phyloP scores from a whole-genome alignment of 2,797 vertebrate genomes.

The Rhadinocentrus ornatus region DNA sequence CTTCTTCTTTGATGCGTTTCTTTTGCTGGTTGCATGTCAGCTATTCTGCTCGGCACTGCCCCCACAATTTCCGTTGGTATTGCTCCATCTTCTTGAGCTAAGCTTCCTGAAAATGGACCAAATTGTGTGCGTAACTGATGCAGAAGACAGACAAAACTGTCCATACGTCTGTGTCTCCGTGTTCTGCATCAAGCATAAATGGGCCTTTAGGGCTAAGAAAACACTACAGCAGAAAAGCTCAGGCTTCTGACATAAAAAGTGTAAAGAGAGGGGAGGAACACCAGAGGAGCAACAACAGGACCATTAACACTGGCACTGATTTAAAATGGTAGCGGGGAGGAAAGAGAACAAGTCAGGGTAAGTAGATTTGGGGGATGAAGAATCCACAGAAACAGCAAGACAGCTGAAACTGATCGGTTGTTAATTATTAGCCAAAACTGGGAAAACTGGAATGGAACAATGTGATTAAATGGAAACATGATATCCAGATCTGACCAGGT shows the following conservation, averaged over 20 bases:
- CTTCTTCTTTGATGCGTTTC: too few species aligned
- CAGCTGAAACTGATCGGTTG: constrained; percentile 1
- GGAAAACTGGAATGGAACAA: not conserved
- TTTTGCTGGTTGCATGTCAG: too few species aligned
- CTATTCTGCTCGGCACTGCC: too few species aligned
- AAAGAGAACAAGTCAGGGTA: constrained; percentile 32
- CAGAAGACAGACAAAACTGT: too few species aligned
- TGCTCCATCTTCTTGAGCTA: too few species aligned
- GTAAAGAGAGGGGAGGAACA: constrained; percentile 41
- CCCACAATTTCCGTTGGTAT: too few species aligned
- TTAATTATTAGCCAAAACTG: not conserved
- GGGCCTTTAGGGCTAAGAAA: constrained; percentile 47
- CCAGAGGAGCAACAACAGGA: constrained; percentile 48
- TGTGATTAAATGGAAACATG: not conserved
- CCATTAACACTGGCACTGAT: constrained; percentile 48
- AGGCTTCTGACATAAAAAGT: constrained; percentile 75
- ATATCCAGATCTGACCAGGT: constrained; percentile 24
- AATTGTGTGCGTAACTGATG: too few species aligned
- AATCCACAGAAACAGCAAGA: not conserved
- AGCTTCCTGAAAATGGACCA: too few species aligned
- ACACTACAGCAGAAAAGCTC: constrained; percentile 69
- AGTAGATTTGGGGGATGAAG: constrained; percentile 15
- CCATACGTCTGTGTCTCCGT: too few species aligned
- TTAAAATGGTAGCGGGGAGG: constrained; percentile 16
- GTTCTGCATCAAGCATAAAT: too few species aligned